A percentile compares a stretch with the other conserved stretches of the same genome.
phyloP scores from a whole-genome alignment of 2,113 vertebrate species.

The Anser cygnoides region DNA sequence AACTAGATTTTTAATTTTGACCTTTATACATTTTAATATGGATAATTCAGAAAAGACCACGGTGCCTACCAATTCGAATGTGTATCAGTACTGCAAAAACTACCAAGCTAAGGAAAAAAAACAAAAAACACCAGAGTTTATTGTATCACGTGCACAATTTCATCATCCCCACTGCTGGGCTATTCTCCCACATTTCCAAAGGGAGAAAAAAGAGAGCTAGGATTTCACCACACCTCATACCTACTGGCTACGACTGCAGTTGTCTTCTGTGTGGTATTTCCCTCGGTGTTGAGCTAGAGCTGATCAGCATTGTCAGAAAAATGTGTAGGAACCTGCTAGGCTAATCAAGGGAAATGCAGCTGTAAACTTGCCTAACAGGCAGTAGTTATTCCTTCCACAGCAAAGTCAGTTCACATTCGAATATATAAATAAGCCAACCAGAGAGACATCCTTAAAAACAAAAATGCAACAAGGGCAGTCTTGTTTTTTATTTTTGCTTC shows the following conservation, averaged over 20 bases:
- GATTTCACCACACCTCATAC: not conserved
- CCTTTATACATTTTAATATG: not conserved
- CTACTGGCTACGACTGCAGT: not conserved
- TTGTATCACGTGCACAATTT: not conserved
- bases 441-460: not conserved
- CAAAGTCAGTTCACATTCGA: not conserved
- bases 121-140: not conserved
- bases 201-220: not conserved
- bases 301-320: not conserved
- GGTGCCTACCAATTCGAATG: not conserved
- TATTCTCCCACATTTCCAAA: not conserved
- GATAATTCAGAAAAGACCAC: not conserved
- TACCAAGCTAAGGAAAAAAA: not conserved
- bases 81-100: not conserved
- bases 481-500: not conserved
- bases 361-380: not conserved
- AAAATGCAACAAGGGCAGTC: not conserved
- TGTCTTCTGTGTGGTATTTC: not conserved
- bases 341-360: not conserved
- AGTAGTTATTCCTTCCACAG: not conserved
- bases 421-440: not conserved
- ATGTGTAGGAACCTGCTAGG: not conserved
- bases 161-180: not conserved
- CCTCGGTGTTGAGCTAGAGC: not conserved
- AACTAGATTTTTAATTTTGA: not conserved